phyloP scores from a whole-genome alignment of 2,888 invertebrate species.

The Nineta flava region DNA sequence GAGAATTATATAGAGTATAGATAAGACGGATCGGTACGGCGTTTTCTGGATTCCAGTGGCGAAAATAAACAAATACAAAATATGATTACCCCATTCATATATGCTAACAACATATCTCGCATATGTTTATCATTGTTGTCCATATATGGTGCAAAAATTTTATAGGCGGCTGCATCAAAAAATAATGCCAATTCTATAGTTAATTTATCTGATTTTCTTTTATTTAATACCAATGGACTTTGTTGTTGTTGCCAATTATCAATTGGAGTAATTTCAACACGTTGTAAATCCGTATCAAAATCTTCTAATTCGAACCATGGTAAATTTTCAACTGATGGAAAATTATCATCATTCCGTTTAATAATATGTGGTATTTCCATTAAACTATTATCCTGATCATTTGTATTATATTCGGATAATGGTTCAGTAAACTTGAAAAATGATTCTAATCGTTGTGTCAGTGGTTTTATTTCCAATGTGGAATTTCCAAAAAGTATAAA shows the following conservation, averaged over 20 bases:
- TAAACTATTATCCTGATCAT: constrained; percentile 9
- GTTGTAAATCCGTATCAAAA: constrained; percentile 13
- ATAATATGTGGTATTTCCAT: constrained; percentile 36
- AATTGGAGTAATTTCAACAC: background rate
- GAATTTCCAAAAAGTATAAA: constrained; percentile 48
- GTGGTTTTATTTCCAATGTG: constrained; percentile 52
- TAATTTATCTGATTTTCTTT: constrained; percentile 21
- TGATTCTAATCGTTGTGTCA: constrained; percentile 29
- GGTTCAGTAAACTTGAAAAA: constrained; percentile 27
- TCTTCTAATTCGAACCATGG: constrained; percentile 11
- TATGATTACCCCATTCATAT: constrained; percentile 52
- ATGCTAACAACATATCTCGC: constrained; percentile 60
- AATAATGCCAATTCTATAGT: constrained; percentile 59
- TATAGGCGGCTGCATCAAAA: constrained; percentile 58
- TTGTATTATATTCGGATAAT: constrained; percentile 18
- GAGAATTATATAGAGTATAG: too few species aligned
- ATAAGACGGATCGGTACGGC: too few species aligned
- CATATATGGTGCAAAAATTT: constrained; percentile 50
- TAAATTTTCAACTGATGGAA: constrained; percentile 27
- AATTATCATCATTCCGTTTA: constrained; percentile 33
- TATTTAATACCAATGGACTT: background rate
- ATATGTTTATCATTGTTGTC: constrained; percentile 46
- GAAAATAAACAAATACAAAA: background rate
- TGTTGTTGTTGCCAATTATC: background rate
- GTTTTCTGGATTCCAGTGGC: background rate